Evolutionary conservation across 1,140 invertebrate species (phyloP).

Genomic region (Sarcophaga bullata): DNA sequence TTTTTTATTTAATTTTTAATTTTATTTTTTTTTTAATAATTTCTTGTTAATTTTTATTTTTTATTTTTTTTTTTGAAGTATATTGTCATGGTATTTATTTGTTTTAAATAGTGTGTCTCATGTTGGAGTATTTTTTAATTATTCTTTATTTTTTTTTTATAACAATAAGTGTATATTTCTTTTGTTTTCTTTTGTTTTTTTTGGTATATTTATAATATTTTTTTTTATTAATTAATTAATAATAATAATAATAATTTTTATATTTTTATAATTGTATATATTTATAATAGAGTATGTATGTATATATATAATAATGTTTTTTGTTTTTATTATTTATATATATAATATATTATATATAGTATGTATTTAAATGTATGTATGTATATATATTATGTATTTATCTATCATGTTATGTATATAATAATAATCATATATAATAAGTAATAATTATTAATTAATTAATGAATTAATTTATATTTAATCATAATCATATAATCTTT

Average conservation of each 20-base stretch:
- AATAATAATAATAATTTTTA: neutral
- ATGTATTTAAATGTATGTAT: constrained; percentile 20
- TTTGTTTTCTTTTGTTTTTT: neutral
- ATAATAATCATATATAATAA: neutral
- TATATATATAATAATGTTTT: constrained; percentile 6
- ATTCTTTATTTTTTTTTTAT: neutral
- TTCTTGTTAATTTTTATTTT: constrained; percentile 21
- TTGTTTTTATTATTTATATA: neutral
- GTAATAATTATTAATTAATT: neutral
- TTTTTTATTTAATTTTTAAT: neutral
- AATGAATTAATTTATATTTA: neutral
- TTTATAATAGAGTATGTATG: neutral
- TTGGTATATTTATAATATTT: constrained; percentile 28
- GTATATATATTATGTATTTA: constrained; percentile 23
- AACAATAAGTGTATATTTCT: constrained; percentile 10
- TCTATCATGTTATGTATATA: neutral
- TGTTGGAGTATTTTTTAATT: constrained; percentile 35
- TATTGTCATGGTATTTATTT: constrained; percentile 37
- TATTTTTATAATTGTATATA: neutral
- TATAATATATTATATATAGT: constrained; percentile 7
- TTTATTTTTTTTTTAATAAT: constrained; percentile 11
- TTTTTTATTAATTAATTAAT: neutral
- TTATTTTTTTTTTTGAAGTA: constrained; percentile 20
- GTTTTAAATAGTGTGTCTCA: constrained; percentile 31
- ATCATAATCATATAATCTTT: neutral